phyloP scores from a whole-genome alignment of 2,888 invertebrate species.

The Eristalis intricaria region DNA sequence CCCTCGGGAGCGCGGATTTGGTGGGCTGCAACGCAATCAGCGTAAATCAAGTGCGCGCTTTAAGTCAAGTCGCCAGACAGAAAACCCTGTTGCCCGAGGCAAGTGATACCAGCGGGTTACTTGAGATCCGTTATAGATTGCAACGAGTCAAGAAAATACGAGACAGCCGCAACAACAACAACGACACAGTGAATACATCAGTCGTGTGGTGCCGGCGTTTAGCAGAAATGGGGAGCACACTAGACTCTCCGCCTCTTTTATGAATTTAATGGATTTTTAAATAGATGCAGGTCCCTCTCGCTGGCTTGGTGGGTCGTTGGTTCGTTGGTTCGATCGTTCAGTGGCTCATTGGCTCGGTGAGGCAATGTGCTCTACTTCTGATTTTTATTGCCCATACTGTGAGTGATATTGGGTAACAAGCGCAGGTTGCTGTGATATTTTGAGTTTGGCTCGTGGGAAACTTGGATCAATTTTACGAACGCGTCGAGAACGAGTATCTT shows the following conservation, averaged over 20 bases:
- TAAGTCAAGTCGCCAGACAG: slow-evolving; percentile 57
- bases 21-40: slow-evolving; percentile 69
- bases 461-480: not conserved
- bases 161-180: slow-evolving; percentile 27
- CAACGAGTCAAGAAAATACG: slow-evolving; percentile 25
- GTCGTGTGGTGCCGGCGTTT: slow-evolving; percentile 24
- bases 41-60: slow-evolving; percentile 71
- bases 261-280: slow-evolving; percentile 63
- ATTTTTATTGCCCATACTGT: slow-evolving; percentile 2
- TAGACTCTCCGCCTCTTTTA: slow-evolving; percentile 25
- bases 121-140: slow-evolving; percentile 48
- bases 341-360: not conserved
- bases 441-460: not conserved
- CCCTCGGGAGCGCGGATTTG: slow-evolving; percentile 52
- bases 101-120: slow-evolving; percentile 17
- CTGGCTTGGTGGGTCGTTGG: not conserved
- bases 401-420: not conserved
- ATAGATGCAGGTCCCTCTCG: slow-evolving; percentile 25
- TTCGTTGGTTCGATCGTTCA: not conserved
- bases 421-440: not conserved
- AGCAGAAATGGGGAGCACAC: slow-evolving; percentile 48
- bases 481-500: not conserved
- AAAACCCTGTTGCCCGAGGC: slow-evolving; percentile 40
- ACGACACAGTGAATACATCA: not conserved
- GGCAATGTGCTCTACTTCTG: slow-evolving; percentile 9